Evolutionary conservation across 1,140 invertebrate genomes (phyloP).

Genomic region (Cotesia vestalis): DNA sequence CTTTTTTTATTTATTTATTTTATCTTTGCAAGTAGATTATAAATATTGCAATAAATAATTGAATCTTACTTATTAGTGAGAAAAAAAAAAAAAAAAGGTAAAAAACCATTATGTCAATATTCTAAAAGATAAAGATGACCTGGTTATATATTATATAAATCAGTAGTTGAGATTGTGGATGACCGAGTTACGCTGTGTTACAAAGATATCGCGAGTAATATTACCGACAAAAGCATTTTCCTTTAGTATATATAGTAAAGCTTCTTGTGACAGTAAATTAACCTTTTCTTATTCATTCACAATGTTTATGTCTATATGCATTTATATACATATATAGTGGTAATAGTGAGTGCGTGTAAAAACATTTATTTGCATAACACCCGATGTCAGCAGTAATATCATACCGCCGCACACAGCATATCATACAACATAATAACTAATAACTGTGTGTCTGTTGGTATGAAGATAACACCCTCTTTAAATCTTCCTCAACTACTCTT

Average conservation of each 20-base stretch:
- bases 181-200: neutral
- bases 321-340: too few species aligned
- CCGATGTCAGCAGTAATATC: neutral
- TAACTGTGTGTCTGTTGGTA: neutral
- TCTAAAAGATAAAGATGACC: too few species aligned
- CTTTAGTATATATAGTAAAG: neutral
- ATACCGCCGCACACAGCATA: neutral
- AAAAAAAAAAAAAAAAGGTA: too few species aligned
- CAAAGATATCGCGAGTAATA: neutral
- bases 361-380: constrained; percentile 30
- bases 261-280: constrained; percentile 15
- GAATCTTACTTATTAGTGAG: too few species aligned
- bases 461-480: neutral
- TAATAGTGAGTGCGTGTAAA: neutral
- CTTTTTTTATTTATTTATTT: neutral
- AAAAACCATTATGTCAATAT: too few species aligned
- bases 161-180: too few species aligned
- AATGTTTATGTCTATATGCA: too few species aligned
- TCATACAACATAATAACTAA: too few species aligned
- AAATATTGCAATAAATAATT: neutral
- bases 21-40: neutral
- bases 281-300: neutral
- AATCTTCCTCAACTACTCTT: too few species aligned
- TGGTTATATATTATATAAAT: too few species aligned
- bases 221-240: neutral